Evolutionary conservation across 2,888 invertebrate species (phyloP).

Genomic region (Encarsia formosa): DNA sequence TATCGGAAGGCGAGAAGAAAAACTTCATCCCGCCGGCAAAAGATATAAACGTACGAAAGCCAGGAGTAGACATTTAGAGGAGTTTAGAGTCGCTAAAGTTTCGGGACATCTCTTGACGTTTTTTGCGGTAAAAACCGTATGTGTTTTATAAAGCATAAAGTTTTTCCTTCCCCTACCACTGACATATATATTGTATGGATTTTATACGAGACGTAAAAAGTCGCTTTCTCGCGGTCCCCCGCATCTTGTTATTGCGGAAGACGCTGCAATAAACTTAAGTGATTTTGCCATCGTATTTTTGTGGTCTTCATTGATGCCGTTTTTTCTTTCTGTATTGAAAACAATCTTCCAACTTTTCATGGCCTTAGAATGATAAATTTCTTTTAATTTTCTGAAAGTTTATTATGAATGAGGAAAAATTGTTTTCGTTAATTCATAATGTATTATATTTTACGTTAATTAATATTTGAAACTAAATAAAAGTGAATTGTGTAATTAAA

Average conservation of each 20-base stretch:
- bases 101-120: slow-evolving; percentile 30
- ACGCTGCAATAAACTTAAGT: slow-evolving; percentile 38
- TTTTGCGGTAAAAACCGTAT: slow-evolving; percentile 1
- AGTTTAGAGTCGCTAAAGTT: slow-evolving; percentile 43
- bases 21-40: not conserved
- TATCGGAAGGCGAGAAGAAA: slow-evolving; percentile 20
- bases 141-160: slow-evolving; percentile 43
- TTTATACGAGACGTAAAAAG: slow-evolving; percentile 16
- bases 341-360: slow-evolving; percentile 32
- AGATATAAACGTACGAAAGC: slow-evolving; percentile 4
- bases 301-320: slow-evolving; percentile 40
- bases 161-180: too few species aligned
- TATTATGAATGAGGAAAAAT: too few species aligned
- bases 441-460: too few species aligned
- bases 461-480: too few species aligned
- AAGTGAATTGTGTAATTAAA: too few species aligned
- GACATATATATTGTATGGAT: slow-evolving; percentile 14
- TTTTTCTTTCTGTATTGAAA: too few species aligned
- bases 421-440: too few species aligned
- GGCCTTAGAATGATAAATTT: too few species aligned
- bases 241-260: slow-evolving; percentile 9
- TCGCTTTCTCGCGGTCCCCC: not conserved
- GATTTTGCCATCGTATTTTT: slow-evolving; percentile 44
- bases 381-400: too few species aligned
- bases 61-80: slow-evolving; percentile 38